Base-by-base conservation (phyloP, 2,113 vertebrate species). In the Paraplagusia blochii region DNA sequence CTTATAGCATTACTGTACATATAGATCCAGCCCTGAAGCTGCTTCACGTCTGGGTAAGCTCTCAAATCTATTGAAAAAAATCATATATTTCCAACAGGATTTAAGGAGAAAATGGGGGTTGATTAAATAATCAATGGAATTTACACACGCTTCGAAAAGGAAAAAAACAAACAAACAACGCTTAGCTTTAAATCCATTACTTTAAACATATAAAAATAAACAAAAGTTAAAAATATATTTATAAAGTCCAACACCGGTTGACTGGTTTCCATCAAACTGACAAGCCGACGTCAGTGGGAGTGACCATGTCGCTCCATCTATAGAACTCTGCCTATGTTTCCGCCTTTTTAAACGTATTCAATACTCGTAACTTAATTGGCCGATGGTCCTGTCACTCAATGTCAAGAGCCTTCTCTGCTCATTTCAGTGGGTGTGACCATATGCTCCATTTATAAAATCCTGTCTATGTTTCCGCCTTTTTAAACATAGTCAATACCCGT, bases 211-310 rank as follows among this genome's bases (percentile, higher is more conserved):
- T 4, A 29, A 2, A 29, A 29, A 2, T 29, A 29, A 29, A 29
- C 22, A 29, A 29, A 29, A 4, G 22, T 29, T 29, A 2, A 29
- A 29, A 29, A 29, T 4, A 29, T 29, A 29, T 29, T n/a, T n/a
- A 29, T 29, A 6, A 29, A 29, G 6, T 2, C 22, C 22, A 29
- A 29, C 22, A 6, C 22, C 6, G 22, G 22, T 4, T 29, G 2
- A 29, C 22, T 29, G 22, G 22, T 29, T 29, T 29, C 34, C 10
- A n/a, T 22, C n/a, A 43, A 46, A 38, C 4, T 45, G 29, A 44
- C 35, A 54, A 62, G 18, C n/a, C n/a, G n/a, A n/a, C n/a, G n/a
- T 44, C 17, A 58, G 74, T 75, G 59, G 73, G 79, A 77, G 77
- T 65, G 73, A 66, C 49, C n/a, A 14, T 57, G 7, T 18, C n/a